These are phyloP conservation scores for Orthosia gracilis DNA, from an alignment of 2,888 invertebrate genomes.

Conservation along the genomic window DNA sequence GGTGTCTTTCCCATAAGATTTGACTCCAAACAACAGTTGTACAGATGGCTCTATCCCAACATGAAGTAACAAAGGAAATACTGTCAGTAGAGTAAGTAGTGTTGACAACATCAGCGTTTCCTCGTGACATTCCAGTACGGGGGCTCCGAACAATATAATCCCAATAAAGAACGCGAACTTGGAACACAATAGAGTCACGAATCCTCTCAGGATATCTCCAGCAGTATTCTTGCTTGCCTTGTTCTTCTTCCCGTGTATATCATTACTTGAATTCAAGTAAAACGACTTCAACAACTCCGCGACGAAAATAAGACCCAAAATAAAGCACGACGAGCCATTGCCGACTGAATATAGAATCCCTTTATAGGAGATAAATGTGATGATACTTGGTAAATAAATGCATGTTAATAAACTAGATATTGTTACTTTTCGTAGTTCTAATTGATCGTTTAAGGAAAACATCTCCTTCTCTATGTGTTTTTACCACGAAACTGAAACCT, in stretches of 20 bases:
- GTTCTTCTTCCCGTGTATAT: conserved; percentile 80
- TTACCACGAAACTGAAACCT: background rate
- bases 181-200: conserved; percentile 84
- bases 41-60: conserved; percentile 91
- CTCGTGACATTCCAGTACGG: conserved; percentile 92
- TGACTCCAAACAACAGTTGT: conserved; percentile 89
- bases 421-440: conserved; percentile 84
- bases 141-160: conserved; percentile 93
- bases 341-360: conserved; percentile 92
- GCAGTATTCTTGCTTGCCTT: conserved; percentile 84
- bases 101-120: conserved; percentile 93
- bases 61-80: conserved; percentile 92
- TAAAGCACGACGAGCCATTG: conserved; percentile 88
- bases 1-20: conserved; percentile 87
- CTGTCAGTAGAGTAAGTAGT: conserved; percentile 92
- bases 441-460: conserved; percentile 84
- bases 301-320: conserved; percentile 83
- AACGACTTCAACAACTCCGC: conserved; percentile 91
- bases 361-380: conserved; percentile 90
- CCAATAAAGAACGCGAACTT: conserved; percentile 90
- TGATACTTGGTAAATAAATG: conserved; percentile 91
- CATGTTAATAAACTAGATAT: conserved; percentile 91
- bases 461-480: conserved; percentile 63
- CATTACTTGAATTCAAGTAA: conserved; percentile 81
- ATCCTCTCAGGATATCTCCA: conserved; percentile 89